Evolutionary conservation across 2,888 invertebrate genomes (phyloP), one percentile per base, ranked within the genome.

Genomic region (Pollenia amentaria): DNA sequence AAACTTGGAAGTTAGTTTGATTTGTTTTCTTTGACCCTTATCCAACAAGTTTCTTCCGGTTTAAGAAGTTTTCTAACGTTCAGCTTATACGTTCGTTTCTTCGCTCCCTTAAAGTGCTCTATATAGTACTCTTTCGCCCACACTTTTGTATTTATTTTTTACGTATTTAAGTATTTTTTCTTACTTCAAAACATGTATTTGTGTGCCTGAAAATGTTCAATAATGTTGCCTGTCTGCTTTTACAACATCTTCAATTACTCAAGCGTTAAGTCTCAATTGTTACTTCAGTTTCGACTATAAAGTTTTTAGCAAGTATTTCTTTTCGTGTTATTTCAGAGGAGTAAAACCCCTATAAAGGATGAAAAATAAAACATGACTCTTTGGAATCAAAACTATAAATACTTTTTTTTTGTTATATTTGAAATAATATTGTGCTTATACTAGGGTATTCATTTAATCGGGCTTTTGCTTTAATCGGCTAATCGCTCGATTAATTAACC

Each of bases 191-290:
- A 29, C 0, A 1, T 51, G 42, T 42, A 44, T 3, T 9, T 46
- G 29, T 46, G 44, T 29, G 12, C 29, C 29, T 11, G n/a, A 16
- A 48, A 18, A 42, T 73, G 16, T 76, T 76, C 64, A 51, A 80
- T 76, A 60, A 60, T 77, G 77, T 69, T 81, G 53, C 75, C 55
- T 86, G 86, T 86, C 78, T 70, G 48, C 79, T 75, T 75, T 44
- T 70, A 83, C 82, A 83, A 72, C 75, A 83, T 70, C 86, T 83
- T 83, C 75, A 83, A 86, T 86, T 86, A 86, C 82, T 86, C 79
- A 83, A 86, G 79, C 86, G 79, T 83, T 75, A 82, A 83, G 86
- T 86, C 86, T 79, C 86, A 86, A 86, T 82, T 86, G 86, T 75
- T 79, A 65, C 60, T 73, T 60, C 18, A 53, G 77, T 73, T 53